Base-by-base conservation (phyloP, 2,888 invertebrate species). In the Aphodius sticticus region DNA sequence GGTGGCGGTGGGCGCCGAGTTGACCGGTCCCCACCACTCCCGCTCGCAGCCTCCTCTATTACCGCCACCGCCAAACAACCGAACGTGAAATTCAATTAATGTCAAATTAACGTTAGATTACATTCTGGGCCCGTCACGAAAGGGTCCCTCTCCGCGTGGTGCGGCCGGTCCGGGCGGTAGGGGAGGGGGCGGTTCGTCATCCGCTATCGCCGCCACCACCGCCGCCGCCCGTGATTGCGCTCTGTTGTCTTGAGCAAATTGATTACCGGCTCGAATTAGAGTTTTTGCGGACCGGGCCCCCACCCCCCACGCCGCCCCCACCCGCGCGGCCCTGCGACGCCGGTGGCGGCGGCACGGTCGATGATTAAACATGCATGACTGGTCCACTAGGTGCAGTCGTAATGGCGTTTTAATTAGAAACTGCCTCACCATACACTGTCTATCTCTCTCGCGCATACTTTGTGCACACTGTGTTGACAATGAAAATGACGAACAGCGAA, bases 161-260 rank as follows among this genome's bases (percentile, higher is more conserved):
- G 53, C 53, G 53, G 53, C 53, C 53, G 53, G 53, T 53, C 12
- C 53, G 53, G 53, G 53, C 53, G 2, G 38, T 7, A 7, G 53
- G 53, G 74, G 36, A 9, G 74, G 74, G 26, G 36, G 74, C 74
- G 74, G 36, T 74, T 36, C 37, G 74, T 74, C 74, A 74, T 74
- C 74, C 74, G 74, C 74, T 74, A 74, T 74, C 74, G 74, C 36
- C 74, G 53, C 53, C 53, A 53, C 53, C 53, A 53, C 53, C 53
- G 53, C 53, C 53, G 53, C 53, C 53, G 53, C 53, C 53, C 53
- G 36, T 87, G 87, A 87, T 87, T 87, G 86, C 87, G 85, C 85
- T 87, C 87, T 87, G 87, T 87, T 87, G 87, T 88, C 88, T 88
- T 88, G 87, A 87, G 87, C 88, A 88, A 88, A 88, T 88, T 88